Conservation (phyloP, 2,888 invertebrate genomes). For the Drosophila maculinotata region DNA sequence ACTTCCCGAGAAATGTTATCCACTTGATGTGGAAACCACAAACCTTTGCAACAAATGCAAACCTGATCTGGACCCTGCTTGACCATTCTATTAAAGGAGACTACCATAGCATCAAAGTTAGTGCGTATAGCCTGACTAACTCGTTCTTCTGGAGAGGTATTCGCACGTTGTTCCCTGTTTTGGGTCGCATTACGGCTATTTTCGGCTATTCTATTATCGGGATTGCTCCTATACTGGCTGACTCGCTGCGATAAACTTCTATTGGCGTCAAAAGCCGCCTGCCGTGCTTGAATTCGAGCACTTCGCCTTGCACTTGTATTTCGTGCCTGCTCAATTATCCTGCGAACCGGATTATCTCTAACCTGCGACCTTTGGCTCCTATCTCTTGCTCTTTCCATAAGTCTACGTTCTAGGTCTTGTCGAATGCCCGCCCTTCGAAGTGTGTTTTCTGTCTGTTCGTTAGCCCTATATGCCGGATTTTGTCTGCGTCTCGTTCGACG, state of each 20-base stretch:
- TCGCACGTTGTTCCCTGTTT: neutral
- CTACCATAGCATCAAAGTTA: too few species aligned
- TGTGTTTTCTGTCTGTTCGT: neutral
- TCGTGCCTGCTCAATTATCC: neutral
- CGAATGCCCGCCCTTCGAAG: neutral
- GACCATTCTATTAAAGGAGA: too few species aligned
- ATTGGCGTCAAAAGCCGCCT: neutral
- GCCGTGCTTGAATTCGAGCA: neutral
- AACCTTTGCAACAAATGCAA: too few species aligned
- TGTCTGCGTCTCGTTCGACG: too few species aligned
- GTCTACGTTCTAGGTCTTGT: neutral
- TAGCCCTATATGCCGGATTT: too few species aligned
- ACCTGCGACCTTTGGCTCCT: neutral
- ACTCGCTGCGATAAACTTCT: neutral
- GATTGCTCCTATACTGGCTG: neutral
- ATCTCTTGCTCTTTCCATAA: neutral
- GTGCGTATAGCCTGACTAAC: too few species aligned
- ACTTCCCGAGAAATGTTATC: too few species aligned
- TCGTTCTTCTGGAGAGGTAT: neutral
- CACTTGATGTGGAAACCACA: too few species aligned
- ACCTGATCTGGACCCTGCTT: too few species aligned
- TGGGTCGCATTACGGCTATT: neutral
- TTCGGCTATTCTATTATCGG: neutral
- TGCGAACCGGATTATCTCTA: too few species aligned
- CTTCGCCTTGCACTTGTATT: neutral